Evolutionary conservation across 2,113 vertebrate species (phyloP), one percentile per base, ranked within the genome.

Genomic region (Aleadryas rufinucha): DNA sequence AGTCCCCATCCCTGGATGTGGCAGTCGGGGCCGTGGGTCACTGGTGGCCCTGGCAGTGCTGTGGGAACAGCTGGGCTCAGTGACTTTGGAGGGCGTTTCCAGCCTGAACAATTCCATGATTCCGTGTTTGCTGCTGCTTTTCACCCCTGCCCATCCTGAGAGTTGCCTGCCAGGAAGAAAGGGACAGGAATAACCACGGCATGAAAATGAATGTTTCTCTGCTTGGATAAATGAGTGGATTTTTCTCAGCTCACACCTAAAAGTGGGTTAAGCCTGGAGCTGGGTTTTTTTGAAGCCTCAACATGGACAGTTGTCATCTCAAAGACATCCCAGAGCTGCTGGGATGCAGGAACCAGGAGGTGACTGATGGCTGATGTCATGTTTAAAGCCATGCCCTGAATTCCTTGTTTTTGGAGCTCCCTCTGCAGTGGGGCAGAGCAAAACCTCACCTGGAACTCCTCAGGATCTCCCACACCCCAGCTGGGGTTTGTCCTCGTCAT

Each of bases 111-210:
- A 24, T 60, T 87, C 64, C 74, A 61, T 3, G 9, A 19, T 37
- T 69, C 72, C 33, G 0, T 6, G 8, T 33, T 37, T 52, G 22
- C 63, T 52, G 52, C 56, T 24, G 31, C 23, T 75, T 13, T 35
- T 8, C 54, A n/a, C 3, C 24, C 37, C 50, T 68, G 56, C 23
- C 54, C 16, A 2, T 2, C 0, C 1, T 3, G 23, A 50, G 49
- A 56, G 49, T 3, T 83, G 76, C 2, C 16, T 42, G 42, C 63
- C 45, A 28, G 39, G 45, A 21, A 28, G 22, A 20, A 28, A 31
- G 42, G 33, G 49, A 11, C 35, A 72, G 33, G 61, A 33, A 50
- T 77, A 63, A 5, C 33, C 30, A 9, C 4, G 12, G 30, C 65
- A 6, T 9, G 39, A 33, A 72, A 37, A 7, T 33, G 11, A 8